These are phyloP conservation scores for Drosophila simulans DNA, from an alignment of 1,140 invertebrate genomes.

Conservation along the genomic window DNA sequence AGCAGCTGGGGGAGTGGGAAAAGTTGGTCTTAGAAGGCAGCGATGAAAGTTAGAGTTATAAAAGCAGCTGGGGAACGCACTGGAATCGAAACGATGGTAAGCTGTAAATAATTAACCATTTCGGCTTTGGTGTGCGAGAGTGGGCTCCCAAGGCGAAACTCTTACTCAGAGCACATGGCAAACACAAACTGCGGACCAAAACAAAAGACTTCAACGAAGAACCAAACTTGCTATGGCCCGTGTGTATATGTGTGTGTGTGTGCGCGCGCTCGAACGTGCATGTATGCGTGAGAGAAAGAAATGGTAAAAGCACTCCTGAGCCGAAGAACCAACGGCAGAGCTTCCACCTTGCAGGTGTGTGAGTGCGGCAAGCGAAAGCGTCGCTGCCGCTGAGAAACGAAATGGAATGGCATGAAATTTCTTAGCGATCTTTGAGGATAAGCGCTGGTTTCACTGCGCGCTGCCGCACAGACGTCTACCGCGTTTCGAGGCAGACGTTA, in stretches of 20 bases:
- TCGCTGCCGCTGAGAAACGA: conserved; percentile 66
- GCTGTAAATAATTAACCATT: conserved; percentile 69
- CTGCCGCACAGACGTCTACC: conserved; percentile 82
- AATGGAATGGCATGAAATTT: conserved; percentile 82
- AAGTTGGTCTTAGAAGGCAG: conserved; percentile 63
- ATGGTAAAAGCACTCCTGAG: conserved; percentile 67
- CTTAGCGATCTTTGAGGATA: conserved; percentile 82
- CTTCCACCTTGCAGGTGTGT: conserved; percentile 31
- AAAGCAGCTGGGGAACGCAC: conserved; percentile 65
- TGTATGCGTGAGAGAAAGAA: conserved; percentile 61
- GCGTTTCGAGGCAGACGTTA: conserved; percentile 81
- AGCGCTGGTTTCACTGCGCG: conserved; percentile 79
- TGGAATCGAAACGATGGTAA: conserved; percentile 67
- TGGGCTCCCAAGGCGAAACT: conserved; percentile 72
- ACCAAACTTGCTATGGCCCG: conserved; percentile 61
- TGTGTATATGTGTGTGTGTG: conserved; percentile 19
- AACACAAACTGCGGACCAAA: conserved; percentile 72
- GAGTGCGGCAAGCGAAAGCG: conserved; percentile 72
- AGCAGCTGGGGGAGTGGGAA: conserved; percentile 19
- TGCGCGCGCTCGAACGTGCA: not conserved
- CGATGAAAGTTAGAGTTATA: conserved; percentile 81
- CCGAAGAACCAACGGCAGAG: conserved; percentile 29
- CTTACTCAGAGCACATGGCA: conserved; percentile 69
- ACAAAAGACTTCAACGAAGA: conserved; percentile 82
- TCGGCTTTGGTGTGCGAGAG: conserved; percentile 20